These are phyloP conservation scores for Monoplex corrugatus DNA, from an alignment of 2,888 invertebrate genomes.

Conservation along the genomic window DNA sequence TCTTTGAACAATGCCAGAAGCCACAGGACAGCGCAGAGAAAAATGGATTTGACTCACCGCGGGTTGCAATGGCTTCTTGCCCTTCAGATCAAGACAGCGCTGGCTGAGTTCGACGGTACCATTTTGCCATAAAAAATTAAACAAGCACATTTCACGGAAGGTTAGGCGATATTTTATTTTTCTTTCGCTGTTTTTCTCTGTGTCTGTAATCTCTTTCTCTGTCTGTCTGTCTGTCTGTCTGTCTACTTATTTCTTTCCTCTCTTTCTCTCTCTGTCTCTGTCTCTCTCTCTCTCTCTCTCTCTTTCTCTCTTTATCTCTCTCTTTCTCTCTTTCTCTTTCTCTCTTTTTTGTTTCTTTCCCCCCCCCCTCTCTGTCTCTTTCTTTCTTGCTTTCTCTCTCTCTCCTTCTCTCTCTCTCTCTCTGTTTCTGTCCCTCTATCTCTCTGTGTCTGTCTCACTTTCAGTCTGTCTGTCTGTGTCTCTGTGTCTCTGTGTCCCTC, in stretches of 20 bases:
- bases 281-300: too few relatives aligned
- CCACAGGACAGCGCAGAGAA: too few relatives aligned
- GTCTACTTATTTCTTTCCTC: neutral
- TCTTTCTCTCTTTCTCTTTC: neutral
- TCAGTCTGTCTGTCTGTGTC: neutral
- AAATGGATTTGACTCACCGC: too few relatives aligned
- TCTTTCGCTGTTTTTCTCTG: neutral
- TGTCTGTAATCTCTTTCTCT: neutral
- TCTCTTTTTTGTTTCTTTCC: neutral
- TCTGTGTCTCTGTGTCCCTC: neutral
- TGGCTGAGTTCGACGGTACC: too few relatives aligned
- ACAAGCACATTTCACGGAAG: too few relatives aligned
- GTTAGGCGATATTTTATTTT: neutral
- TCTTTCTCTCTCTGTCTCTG: constrained; percentile 13
- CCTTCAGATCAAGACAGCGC: too few relatives aligned
- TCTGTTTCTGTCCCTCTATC: constrained; percentile 4
- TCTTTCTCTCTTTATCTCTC: too few relatives aligned
- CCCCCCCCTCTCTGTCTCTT: neutral
- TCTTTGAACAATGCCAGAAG: too few relatives aligned
- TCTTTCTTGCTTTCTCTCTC: neutral
- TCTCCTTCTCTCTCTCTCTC: neutral
- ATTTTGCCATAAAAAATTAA: too few relatives aligned
- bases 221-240: constrained; percentile 29
- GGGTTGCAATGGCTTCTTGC: too few relatives aligned
- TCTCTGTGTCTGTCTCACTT: neutral